Percentiles rank a stretch among this genome's conserved stretches.
phyloP scores from a whole-genome alignment of 2,888 invertebrate genomes.

The Drosophila infuscata region DNA sequence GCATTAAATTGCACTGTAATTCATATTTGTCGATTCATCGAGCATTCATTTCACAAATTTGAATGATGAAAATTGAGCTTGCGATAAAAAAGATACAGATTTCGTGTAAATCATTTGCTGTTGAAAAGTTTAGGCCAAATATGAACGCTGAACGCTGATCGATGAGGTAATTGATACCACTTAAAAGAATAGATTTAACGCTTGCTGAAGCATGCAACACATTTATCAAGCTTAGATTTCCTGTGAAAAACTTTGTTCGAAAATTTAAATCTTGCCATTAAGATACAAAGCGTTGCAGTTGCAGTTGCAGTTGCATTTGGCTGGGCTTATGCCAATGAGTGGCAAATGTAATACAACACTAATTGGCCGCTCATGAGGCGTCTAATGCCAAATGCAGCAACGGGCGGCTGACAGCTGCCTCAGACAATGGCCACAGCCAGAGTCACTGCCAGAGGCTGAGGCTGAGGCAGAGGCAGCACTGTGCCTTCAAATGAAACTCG shows the following conservation, averaged over 20 bases:
- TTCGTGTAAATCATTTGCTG: slow-evolving; percentile 33
- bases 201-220: background rate
- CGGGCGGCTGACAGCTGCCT: slow-evolving; percentile 31
- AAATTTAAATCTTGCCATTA: slow-evolving; percentile 62
- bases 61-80: slow-evolving; percentile 41
- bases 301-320: slow-evolving; percentile 28
- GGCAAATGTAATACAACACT: slow-evolving; percentile 78
- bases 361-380: slow-evolving; percentile 78
- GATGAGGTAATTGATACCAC: slow-evolving; percentile 10
- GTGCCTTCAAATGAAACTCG: slow-evolving; percentile 71
- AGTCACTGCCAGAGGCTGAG: slow-evolving; percentile 6
- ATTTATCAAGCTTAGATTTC: slow-evolving; percentile 45
- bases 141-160: slow-evolving; percentile 2
- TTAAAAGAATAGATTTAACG: slow-evolving; percentile 7
- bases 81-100: slow-evolving; percentile 11
- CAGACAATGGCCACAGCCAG: slow-evolving; percentile 64
- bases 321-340: slow-evolving; percentile 59
- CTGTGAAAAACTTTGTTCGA: slow-evolving; percentile 17
- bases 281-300: slow-evolving; percentile 43
- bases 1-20: slow-evolving; percentile 62
- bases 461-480: slow-evolving; percentile 12
- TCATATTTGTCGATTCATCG: slow-evolving; percentile 66
- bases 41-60: slow-evolving; percentile 70
- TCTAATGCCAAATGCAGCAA: slow-evolving; percentile 70
- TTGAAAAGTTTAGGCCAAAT: slow-evolving; percentile 32